Evolutionary conservation across 2,113 vertebrate species (phyloP), one percentile per base, ranked within the genome.

Genomic region (Rousettus leschenaultii): DNA sequence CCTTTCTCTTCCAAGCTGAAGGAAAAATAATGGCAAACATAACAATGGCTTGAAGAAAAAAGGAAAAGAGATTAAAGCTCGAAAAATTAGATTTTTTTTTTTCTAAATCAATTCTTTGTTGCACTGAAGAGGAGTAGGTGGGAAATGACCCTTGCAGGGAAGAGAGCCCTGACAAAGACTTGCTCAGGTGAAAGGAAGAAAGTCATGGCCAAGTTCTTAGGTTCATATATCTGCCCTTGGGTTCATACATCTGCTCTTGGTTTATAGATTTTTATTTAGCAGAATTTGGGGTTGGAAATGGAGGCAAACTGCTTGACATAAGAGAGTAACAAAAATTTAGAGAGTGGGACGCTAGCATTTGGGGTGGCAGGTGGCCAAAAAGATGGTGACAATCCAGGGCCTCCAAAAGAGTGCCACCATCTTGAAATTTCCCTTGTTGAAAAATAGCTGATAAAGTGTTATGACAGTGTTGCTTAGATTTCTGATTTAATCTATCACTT

Each of bases 1-100:
- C 22, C 30, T 89, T 96, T 85, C 66, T 78, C 35, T 53, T 96
- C 70, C 51, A 88, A 85, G 65, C 38, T 63, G 61, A 86, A 90
- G 33, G 21, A 63, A 70, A 68, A 74, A 63, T 26, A 80, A 92
- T 15, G 33, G 3, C 57, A 87, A 89, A 74, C 24, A 59, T 71
- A 89, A 80, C 24, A 96, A 51, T 53, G 30, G 45, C 40, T 66
- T 66, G 35, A 93, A 40, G n/a, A 57, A 26, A 30, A 80, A 85
- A 71, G 35, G 16, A 57, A 75, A 63, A 71, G 45, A 89, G 26
- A 65, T 38, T n/a, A 45, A 68, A 92, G 48, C 1, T 48, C 8
- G 57, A 75, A 91, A 53, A 63, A 48, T 2, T 59, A 53, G 70
- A 83, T 22, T 74, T 30, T 15, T 51, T 51, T 13, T 16, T 15